These are phyloP conservation scores for Cabera pusaria DNA, from an alignment of 2,888 invertebrate species.

Conservation along the genomic window DNA sequence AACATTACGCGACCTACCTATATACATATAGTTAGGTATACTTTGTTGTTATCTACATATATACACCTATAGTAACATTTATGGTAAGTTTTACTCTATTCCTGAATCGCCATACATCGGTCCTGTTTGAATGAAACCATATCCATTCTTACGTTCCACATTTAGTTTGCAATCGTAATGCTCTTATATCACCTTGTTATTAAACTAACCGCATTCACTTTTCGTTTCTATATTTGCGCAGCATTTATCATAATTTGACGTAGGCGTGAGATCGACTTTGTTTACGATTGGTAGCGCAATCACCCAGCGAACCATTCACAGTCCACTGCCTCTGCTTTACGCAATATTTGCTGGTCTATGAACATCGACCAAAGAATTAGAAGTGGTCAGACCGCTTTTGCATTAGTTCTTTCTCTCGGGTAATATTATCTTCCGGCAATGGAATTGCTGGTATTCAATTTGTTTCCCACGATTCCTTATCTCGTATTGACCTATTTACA, in stretches of 20 bases:
- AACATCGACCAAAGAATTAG: constrained; percentile 9
- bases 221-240: constrained; percentile 24
- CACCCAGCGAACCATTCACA: constrained; percentile 36
- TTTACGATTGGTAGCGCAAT: constrained; percentile 42
- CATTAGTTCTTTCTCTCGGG: constrained; percentile 2
- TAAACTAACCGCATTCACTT: constrained; percentile 14
- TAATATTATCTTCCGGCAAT: neutral
- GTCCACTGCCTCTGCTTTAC: constrained; percentile 40
- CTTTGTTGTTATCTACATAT: no score
- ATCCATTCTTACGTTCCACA: no score
- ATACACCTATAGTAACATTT: no score
- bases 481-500: neutral
- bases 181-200: no score
- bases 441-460: no score
- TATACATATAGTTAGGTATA: no score
- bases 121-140: no score
- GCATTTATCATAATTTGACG: constrained; percentile 40
- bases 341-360: constrained; percentile 27
- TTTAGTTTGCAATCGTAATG: no score
- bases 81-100: no score
- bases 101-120: no score
- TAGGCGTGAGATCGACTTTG: constrained; percentile 47
- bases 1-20: no score
- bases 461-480: neutral
- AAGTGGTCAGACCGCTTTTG: no score